Base-by-base conservation (phyloP, 2,888 invertebrate genomes). In the Creontiades dilutus region DNA sequence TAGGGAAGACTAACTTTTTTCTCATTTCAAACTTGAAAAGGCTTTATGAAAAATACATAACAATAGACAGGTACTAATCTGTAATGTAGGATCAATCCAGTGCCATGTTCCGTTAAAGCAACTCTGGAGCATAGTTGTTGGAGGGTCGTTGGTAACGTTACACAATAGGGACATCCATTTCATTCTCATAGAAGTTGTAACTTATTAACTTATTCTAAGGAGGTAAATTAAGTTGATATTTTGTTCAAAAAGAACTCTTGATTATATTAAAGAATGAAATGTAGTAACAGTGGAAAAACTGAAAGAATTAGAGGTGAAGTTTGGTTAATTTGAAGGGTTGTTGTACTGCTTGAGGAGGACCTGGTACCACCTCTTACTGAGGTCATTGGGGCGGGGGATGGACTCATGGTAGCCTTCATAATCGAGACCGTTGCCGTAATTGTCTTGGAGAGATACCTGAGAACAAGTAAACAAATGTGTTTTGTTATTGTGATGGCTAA, bases 291-390 rank as follows among this genome's bases (percentile, higher is more conserved):
- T 37, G 52, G 52, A 16, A 52, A 2, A 16, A 52, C 3, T 7
- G 52, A 12, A 14, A 14, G 5, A 52, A 80, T 5, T 14, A 28
- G 27, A 16, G 13, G 85, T 5, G 11, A 16, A 37, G 37, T 37
- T 37, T 37, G 37, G 7, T 78, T 80, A 88, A 16, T 88, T 88
- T 9, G 78, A 37, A 7, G 86, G 86, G 48, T 88, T 88, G 80
- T 88, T 76, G 78, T 88, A 88, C 27, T 88, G 88, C 55, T 88
- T 88, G 47, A 88, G 80, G 27, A 88, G 80, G 16, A 88, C 88
- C 52, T 88, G 88, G 28, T 88, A 88, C 88, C 88, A 88, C 80
- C 88, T 76, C 52, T 88, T 88, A 37, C 80, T 88, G 52, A 78
- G 80, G 78, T 88, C 78, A 28, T 88, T 88, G n/a, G 88, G 88